Evolutionary conservation across 92 coral and sea anemone species (phyloP).

Genomic region (Epizoanthus illoricatus): DNA sequence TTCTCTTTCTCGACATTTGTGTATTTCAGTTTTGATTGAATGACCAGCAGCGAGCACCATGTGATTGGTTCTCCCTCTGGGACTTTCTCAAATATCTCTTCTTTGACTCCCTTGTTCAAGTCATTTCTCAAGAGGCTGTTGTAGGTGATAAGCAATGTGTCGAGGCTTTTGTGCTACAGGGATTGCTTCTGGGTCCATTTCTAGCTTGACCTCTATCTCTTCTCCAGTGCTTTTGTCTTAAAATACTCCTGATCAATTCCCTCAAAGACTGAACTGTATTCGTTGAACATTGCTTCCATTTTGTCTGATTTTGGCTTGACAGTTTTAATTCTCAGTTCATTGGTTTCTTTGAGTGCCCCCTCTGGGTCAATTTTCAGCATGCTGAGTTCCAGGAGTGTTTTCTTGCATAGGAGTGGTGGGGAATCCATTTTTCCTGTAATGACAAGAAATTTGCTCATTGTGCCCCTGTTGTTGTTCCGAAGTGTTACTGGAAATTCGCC

Average conservation of each 20-base stretch:
- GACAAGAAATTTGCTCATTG: not conserved
- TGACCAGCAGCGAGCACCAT: slow-evolving; percentile 56
- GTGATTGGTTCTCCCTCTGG: not conserved
- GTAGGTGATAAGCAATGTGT: too few species aligned
- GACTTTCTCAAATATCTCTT: slow-evolving; percentile 41
- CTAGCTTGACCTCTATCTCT: too few species aligned
- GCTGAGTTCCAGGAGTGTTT: slow-evolving; percentile 22
- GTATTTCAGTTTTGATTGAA: slow-evolving; percentile 48
- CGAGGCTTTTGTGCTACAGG: too few species aligned
- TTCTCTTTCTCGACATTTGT: not conserved
- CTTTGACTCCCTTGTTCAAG: slow-evolving; percentile 23
- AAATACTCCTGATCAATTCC: slow-evolving; percentile 58
- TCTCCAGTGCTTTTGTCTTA: slow-evolving; percentile 46
- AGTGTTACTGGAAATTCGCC: slow-evolving; percentile 5
- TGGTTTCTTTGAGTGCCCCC: slow-evolving; percentile 54
- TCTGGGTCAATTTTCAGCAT: slow-evolving; percentile 61
- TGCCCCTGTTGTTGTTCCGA: slow-evolving; percentile 1
- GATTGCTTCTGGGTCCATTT: too few species aligned
- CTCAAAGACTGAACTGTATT: slow-evolving; percentile 13
- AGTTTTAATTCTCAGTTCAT: not conserved
- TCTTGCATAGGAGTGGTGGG: too few species aligned
- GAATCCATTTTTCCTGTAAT: slow-evolving; percentile 7
- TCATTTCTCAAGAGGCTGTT: slow-evolving; percentile 37
- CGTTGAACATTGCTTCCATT: too few species aligned
- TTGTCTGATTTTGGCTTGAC: too few species aligned